Base-by-base conservation (phyloP, 2,888 invertebrate species). In the Cheilosia pagana region DNA sequence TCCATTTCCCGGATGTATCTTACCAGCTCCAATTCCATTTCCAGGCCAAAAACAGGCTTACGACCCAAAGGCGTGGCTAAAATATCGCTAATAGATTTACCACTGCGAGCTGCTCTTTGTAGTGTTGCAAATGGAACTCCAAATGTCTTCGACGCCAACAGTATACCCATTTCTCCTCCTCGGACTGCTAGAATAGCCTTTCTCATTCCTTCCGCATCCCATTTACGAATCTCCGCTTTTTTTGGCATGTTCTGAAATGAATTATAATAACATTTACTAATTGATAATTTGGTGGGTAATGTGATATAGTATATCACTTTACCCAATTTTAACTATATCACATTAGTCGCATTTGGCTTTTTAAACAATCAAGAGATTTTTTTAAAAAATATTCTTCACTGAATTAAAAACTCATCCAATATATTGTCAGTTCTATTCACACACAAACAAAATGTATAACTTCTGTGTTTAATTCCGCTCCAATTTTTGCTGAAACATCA, bases 1-100 rank as follows among this genome's bases (percentile, higher is more conserved):
- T 86, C 78, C 77, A 86, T 86, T 83, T 79, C 76, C 43, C 23
- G 50, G n/a, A 79, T 57, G 52, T 83, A 83, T 23, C 53, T 72
- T 28, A 79, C 81, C 57, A 82, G 67, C 39, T 78, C 68, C 25
- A n/a, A 21, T 74, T 79, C 79, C 25, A 86, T 65, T 60, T 78
- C 50, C 48, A 25, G 39, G 39, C 39, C 53, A 60, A 85, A 87
- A 68, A 77, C 35, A 41, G 71, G 78, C 21, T 79, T 82, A 19
- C 77, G 63, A 48, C 60, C 76, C 68, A 87, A 52, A 68, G 59
- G 68, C 39, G 67, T 81, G 43, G 70, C 16, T 63, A 63, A 72
- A 43, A 60, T 63, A 50, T 72, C 65, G 28, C 50, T 65, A 31
- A 72, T 57, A 12, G 52, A 23, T 57, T 71, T 71, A 55, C 48